These are phyloP conservation scores for Chiridota heheva DNA, from an alignment of 35 echinoderm and acorn worm genomes.

Conservation along the genomic window DNA sequence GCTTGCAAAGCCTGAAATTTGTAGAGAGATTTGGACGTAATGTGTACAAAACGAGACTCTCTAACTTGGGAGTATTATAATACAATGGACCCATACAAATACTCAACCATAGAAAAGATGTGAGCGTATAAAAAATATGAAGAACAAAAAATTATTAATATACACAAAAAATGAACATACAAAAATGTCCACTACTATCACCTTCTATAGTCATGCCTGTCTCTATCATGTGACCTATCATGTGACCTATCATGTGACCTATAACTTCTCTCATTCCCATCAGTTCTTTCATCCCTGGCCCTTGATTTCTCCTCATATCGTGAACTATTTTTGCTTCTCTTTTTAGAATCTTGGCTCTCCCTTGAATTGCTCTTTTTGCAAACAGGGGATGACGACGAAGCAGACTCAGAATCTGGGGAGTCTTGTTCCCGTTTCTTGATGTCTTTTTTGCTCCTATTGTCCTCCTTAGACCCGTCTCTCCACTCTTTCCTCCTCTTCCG, in stretches of 20 bases:
- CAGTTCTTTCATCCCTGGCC: background rate
- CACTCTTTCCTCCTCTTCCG: background rate
- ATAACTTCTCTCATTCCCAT: background rate
- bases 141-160: no score
- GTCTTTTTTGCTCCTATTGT: conserved; percentile 1
- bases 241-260: conserved; percentile 16
- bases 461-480: background rate
- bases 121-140: no score
- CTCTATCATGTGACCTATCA: conserved; percentile 30
- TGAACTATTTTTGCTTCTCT: conserved; percentile 12
- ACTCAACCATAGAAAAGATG: no score
- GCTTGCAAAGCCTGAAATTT: no score
- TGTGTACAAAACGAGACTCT: no score
- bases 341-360: background rate
- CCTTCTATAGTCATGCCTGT: conserved; percentile 27
- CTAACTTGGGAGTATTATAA: no score
- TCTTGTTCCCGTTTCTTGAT: background rate
- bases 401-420: background rate
- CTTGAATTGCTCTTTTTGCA: conserved; percentile 10
- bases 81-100: no score
- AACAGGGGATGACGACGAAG: background rate
- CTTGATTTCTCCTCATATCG: background rate
- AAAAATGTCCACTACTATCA: conserved; percentile 15
- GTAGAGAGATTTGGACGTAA: no score
- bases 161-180: background rate